Evolutionary conservation across 2,797 vertebrate genomes (phyloP).

Genomic region (Loriculus beryllinus): DNA sequence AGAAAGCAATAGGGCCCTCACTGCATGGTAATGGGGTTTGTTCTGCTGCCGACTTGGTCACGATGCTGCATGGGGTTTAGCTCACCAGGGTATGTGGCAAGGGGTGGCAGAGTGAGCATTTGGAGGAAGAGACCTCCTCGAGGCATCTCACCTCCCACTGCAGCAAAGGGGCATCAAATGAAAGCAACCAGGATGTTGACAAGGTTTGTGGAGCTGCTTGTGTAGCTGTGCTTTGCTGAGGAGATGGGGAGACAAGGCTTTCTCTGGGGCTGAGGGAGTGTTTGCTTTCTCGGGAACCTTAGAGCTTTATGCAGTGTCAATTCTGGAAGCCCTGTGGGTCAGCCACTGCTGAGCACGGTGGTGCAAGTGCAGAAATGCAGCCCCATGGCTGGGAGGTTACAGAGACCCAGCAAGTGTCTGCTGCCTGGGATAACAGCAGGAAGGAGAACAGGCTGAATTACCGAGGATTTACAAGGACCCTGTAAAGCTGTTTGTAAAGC

Average conservation of each 20-base stretch:
- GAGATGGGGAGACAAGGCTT: neutral
- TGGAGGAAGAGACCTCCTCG: accelerated
- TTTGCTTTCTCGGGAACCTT: neutral
- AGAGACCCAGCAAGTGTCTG: neutral
- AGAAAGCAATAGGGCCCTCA: neutral
- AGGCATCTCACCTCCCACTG: neutral
- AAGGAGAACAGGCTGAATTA: neutral
- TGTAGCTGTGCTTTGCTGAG: neutral
- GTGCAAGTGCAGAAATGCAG: neutral
- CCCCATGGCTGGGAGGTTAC: neutral
- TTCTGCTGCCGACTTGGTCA: accelerated
- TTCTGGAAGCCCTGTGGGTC: accelerated
- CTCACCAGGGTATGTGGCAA: accelerated
- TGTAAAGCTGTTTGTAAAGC: neutral
- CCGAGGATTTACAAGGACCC: neutral
- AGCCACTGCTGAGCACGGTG: accelerated
- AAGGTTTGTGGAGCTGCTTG: neutral
- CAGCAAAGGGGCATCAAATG: neutral
- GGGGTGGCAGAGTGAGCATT: neutral
- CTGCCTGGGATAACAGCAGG: neutral
- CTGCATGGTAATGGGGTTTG: no score
- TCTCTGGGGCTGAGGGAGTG: neutral
- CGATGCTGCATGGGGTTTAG: neutral
- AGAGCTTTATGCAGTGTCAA: neutral
- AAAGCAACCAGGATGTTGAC: neutral